Percentiles rank a stretch among this genome's conserved stretches.
phyloP scores from a whole-genome alignment of 1,140 invertebrate species.

The Teleopsis dalmanni region DNA sequence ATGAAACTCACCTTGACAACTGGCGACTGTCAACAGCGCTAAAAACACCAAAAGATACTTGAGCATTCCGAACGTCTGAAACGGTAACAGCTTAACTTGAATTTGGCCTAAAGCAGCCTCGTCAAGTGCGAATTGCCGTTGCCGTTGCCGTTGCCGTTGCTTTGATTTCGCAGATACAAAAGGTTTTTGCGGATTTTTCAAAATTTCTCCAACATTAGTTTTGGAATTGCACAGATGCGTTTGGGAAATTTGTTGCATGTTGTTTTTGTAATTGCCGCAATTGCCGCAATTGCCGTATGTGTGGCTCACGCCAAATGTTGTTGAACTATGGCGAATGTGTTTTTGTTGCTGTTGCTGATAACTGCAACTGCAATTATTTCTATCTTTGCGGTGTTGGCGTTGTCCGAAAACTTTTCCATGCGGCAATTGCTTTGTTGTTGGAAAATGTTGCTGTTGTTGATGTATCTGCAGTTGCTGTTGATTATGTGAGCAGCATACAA shows the following conservation, averaged over 20 bases:
- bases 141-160: background rate
- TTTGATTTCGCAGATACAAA: background rate
- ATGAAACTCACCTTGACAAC: constrained; percentile 2
- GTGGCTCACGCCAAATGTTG: background rate
- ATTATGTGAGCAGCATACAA: constrained; percentile 3
- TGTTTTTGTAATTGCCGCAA: background rate
- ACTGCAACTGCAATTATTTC: background rate
- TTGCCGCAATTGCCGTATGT: background rate
- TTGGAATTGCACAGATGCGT: constrained; percentile 1
- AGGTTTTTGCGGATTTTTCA: background rate
- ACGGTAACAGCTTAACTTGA: background rate
- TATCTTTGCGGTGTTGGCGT: background rate
- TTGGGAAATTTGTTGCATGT: constrained; percentile 1
- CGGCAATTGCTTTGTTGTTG: background rate
- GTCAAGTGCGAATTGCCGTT: background rate
- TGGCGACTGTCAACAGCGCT: constrained; percentile 5
- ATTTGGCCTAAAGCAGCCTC: background rate
- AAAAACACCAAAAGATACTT: background rate
- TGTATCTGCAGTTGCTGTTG: background rate
- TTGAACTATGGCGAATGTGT: background rate
- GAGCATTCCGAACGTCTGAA: background rate
- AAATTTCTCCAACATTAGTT: constrained; percentile 1
- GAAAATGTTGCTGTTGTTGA: background rate
- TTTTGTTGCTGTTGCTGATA: background rate
- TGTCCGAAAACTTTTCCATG: background rate